Percentiles rank a stretch among this genome's conserved stretches.
These are phyloP conservation scores for Sialis lutaria DNA, from an alignment of 2,888 invertebrate genomes.

Conservation along the genomic window DNA sequence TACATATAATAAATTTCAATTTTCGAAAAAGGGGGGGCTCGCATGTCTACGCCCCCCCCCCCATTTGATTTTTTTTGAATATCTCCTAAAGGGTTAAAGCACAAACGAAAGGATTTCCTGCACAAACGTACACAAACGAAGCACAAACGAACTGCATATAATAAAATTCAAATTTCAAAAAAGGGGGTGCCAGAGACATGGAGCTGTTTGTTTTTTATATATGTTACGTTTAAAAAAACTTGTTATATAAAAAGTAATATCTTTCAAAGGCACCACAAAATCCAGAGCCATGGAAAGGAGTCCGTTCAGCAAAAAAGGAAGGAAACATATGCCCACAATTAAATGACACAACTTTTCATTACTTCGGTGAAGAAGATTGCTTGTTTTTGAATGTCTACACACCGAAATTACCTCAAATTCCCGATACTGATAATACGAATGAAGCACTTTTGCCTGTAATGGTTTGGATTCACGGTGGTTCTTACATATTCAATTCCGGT, in stretches of 20 bases:
- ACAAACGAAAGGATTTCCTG: too few relatives aligned
- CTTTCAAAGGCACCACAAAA: background rate
- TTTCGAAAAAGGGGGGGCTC: too few relatives aligned
- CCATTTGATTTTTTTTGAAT: too few relatives aligned
- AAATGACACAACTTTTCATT: background rate
- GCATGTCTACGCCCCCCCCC: too few relatives aligned
- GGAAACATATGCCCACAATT: background rate
- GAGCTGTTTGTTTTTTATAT: too few relatives aligned
- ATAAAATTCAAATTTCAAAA: too few relatives aligned
- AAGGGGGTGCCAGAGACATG: too few relatives aligned
- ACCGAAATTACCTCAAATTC: background rate
- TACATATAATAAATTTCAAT: too few relatives aligned
- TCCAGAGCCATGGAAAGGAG: background rate
- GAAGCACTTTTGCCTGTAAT: background rate
- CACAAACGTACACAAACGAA: too few relatives aligned
- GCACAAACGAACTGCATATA: too few relatives aligned
- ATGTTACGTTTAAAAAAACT: too few relatives aligned
- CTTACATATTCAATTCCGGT: background rate
- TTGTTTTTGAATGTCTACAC: conserved; percentile 1
- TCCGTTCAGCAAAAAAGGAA: background rate
- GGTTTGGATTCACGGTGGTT: background rate
- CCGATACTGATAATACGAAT: background rate
- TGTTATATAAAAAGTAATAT: background rate
- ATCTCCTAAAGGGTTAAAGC: too few relatives aligned
- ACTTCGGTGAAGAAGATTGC: background rate